phyloP scores from a whole-genome alignment of 2,888 invertebrate genomes.

The Julus scanicus region DNA sequence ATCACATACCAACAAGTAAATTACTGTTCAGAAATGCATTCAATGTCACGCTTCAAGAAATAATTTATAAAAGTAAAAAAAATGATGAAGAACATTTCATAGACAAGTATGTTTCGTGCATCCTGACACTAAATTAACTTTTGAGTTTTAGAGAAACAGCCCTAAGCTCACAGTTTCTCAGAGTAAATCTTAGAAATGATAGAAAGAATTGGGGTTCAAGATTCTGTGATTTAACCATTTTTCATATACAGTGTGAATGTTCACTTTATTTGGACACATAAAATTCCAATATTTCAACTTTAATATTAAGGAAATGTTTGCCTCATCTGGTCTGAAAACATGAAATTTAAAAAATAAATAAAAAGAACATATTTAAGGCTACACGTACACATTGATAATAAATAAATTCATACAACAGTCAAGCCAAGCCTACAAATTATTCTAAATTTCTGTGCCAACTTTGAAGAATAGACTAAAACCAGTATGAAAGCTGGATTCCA shows the following conservation, averaged over 20 bases:
- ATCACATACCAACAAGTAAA: conserved; percentile 27
- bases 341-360: background rate
- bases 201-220: background rate
- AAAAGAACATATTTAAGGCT: background rate
- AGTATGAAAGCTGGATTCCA: background rate
- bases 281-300: background rate
- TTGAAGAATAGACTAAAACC: background rate
- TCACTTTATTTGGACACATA: background rate
- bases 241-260: background rate
- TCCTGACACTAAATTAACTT: conserved; percentile 1
- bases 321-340: background rate
- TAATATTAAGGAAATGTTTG: background rate
- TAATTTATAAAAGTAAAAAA: background rate
- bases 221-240: background rate
- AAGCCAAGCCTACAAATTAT: background rate
- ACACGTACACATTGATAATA: background rate
- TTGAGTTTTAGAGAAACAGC: background rate
- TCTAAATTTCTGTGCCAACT: background rate
- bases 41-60: conserved; percentile 45
- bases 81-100: conserved; percentile 10
- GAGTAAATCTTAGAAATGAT: background rate
- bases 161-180: background rate
- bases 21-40: conserved; percentile 45
- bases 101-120: background rate
- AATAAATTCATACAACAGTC: background rate